Evolutionary conservation across 1,140 invertebrate species (phyloP).

Genomic region (Charaxes varanes): DNA sequence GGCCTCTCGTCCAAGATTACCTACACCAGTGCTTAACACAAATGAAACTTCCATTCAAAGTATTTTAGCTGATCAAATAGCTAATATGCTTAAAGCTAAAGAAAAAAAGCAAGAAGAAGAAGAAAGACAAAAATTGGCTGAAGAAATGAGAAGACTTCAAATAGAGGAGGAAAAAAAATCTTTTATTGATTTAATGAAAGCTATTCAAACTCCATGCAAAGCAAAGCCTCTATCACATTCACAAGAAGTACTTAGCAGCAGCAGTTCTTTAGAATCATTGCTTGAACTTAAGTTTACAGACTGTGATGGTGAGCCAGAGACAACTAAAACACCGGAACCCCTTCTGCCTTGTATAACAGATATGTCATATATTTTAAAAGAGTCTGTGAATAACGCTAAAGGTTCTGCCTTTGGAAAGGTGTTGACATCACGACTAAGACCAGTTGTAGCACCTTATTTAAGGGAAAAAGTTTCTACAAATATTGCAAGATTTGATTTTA

Average conservation of each 20-base stretch:
- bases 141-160: conserved; percentile 28
- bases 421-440: conserved; percentile 29
- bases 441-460: conserved; percentile 39
- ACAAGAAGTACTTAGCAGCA: conserved; percentile 30
- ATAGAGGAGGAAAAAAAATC: conserved; percentile 28
- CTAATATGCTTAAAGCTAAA: conserved; percentile 53
- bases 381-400: conserved; percentile 33
- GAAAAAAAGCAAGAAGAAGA: conserved; percentile 37
- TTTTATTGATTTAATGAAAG: conserved; percentile 47
- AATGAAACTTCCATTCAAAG: conserved; percentile 39
- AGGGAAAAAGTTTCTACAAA: conserved; percentile 24
- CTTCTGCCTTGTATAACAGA: conserved; percentile 39
- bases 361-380: conserved; percentile 43
- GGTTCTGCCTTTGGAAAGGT: conserved; percentile 54
- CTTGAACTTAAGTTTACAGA: conserved; percentile 35
- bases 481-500: conserved; percentile 45
- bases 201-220: conserved; percentile 26
- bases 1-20: conserved; percentile 21
- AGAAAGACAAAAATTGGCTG: conserved; percentile 29
- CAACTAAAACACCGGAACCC: conserved; percentile 21
- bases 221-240: background rate
- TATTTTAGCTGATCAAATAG: conserved; percentile 43
- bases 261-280: conserved; percentile 43
- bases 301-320: conserved; percentile 19
- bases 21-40: conserved; percentile 27